These are phyloP conservation scores for Ictidomys tridecemlineatus DNA, from an alignment of 2,113 vertebrate genomes.

Conservation along the genomic window DNA sequence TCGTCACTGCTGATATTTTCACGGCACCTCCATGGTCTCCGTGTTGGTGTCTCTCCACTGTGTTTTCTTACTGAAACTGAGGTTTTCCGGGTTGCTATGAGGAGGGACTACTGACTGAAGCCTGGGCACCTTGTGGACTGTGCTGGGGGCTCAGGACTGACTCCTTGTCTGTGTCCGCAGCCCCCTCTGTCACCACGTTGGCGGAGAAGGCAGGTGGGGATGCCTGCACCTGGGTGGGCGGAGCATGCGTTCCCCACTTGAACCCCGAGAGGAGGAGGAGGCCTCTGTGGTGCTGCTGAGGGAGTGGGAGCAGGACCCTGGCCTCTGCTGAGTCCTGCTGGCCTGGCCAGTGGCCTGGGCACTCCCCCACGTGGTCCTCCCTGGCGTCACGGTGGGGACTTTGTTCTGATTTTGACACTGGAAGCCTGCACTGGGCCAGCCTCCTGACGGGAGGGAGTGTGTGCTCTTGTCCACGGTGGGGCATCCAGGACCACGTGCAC, in stretches of 20 bases:
- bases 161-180: background rate
- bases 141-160: background rate
- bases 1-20: background rate
- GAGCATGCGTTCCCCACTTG: background rate
- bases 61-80: background rate
- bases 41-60: background rate
- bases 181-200: background rate
- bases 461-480: no score
- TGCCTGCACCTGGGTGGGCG: fast-evolving
- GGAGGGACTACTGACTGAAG: background rate
- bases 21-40: background rate
- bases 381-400: background rate
- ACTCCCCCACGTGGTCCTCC: background rate
- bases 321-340: background rate
- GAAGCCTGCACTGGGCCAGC: background rate
- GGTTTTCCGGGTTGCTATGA: background rate
- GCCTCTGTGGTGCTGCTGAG: no score
- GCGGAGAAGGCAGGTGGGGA: background rate
- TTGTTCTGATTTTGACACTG: background rate
- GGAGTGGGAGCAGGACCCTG: background rate
- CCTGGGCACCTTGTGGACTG: background rate
- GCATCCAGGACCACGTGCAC: no score
- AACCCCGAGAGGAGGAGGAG: background rate
- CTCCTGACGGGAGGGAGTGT: background rate
- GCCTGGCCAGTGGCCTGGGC: no score